Conservation (phyloP, 2,888 invertebrate genomes). For the Helleia helle region DNA sequence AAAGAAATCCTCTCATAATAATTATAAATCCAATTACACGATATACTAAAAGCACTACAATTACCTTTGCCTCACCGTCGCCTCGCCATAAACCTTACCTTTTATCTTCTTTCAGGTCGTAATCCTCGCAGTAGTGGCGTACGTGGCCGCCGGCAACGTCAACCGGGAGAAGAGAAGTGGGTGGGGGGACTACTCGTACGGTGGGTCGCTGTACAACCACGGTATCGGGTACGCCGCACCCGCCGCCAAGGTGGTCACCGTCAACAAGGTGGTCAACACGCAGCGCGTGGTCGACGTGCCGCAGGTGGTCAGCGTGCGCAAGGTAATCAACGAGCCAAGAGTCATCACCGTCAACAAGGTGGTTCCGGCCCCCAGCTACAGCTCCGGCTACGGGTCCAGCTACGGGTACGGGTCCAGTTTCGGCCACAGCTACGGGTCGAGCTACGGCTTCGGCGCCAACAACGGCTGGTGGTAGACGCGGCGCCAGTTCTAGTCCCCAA, state of each 20-base stretch:
- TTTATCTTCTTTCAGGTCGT: conserved; percentile 19
- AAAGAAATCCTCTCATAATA: too few species aligned
- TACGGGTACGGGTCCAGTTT: conserved; percentile 17
- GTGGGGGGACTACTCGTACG: background rate
- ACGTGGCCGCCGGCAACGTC: conserved; percentile 16
- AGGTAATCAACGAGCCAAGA: conserved; percentile 38
- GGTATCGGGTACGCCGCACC: conserved; percentile 21
- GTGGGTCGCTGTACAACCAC: conserved; percentile 2
- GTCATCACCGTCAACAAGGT: conserved; percentile 44
- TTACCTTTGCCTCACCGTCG: too few species aligned
- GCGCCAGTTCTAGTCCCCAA: background rate
- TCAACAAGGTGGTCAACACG: conserved; percentile 38
- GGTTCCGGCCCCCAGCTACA: conserved; percentile 31
- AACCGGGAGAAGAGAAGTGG: conserved; percentile 22
- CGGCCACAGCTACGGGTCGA: conserved; percentile 18
- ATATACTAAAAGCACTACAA: too few species aligned
- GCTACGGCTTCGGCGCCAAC: background rate
- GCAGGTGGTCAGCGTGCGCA: conserved; percentile 35
- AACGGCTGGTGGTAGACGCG: conserved; percentile 26
- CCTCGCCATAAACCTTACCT: too few species aligned
- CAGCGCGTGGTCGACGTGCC: conserved; percentile 33
- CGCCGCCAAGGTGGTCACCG: conserved; percentile 29
- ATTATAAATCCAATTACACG: too few species aligned
- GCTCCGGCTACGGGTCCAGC: conserved; percentile 17
- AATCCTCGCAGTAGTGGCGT: conserved; percentile 19